phyloP scores from a whole-genome alignment of 2,888 invertebrate genomes.

The Heliconius sara region DNA sequence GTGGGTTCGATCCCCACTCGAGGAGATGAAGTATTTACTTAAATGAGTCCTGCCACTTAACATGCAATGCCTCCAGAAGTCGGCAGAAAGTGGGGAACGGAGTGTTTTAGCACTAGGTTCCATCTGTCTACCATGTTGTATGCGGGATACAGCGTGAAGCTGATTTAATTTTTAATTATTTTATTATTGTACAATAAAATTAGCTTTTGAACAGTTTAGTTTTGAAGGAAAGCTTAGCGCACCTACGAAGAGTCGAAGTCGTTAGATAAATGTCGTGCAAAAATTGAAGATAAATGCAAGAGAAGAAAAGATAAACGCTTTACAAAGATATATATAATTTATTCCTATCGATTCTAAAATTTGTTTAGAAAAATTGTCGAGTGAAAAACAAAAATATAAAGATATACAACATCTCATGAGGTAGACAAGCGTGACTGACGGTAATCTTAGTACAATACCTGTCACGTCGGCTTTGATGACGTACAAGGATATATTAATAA shows the following conservation, averaged over 20 bases:
- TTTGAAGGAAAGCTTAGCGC: neutral
- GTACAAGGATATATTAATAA: slow-evolving; percentile 22
- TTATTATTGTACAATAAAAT: neutral
- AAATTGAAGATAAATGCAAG: neutral
- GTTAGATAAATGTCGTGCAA: neutral
- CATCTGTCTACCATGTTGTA: too few species aligned
- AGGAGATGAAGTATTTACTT: too few species aligned
- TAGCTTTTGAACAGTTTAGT: too few species aligned
- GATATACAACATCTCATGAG: slow-evolving; percentile 6
- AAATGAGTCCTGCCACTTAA: too few species aligned
- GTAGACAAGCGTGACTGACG: slow-evolving; percentile 31
- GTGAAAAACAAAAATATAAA: slow-evolving; percentile 20
- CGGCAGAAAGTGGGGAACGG: too few species aligned
- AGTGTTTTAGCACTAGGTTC: too few species aligned
- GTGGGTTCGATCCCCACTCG: too few species aligned
- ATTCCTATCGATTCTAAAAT: neutral
- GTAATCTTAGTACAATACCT: slow-evolving; percentile 20
- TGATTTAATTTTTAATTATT: too few species aligned
- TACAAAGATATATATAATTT: neutral
- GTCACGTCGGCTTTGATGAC: slow-evolving; percentile 26
- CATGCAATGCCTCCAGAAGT: too few species aligned
- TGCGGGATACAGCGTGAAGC: too few species aligned
- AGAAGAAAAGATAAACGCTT: neutral
- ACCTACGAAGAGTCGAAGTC: neutral
- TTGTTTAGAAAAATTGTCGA: neutral